Conservation (phyloP, 2,888 invertebrate genomes). For the Agelastica alni region DNA sequence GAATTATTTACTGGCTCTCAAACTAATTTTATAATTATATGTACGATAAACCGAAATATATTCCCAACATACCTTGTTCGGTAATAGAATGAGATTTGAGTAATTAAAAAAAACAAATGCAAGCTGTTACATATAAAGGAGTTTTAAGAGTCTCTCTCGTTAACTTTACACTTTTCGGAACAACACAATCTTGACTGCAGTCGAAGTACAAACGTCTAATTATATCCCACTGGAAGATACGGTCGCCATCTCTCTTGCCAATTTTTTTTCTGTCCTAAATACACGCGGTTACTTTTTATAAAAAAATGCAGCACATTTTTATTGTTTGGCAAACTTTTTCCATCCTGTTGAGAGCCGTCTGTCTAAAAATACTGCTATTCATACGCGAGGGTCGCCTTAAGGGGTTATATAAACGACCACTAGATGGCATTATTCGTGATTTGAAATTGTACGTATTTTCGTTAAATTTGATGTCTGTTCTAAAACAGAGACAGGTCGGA, state of each 20-base stretch:
- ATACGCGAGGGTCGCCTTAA: too few species aligned
- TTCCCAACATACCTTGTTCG: not conserved
- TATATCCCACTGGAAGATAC: constrained; percentile 8
- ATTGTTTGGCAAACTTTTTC: not conserved
- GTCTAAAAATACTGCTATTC: too few species aligned
- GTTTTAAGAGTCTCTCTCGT: constrained; percentile 7
- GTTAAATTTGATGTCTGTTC: too few species aligned
- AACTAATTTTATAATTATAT: too few species aligned
- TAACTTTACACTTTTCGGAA: constrained; percentile 1
- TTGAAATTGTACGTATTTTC: too few species aligned
- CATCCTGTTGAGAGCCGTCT: too few species aligned
- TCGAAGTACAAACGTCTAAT: constrained; percentile 8
- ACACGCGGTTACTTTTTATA: not conserved
- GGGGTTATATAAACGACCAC: too few species aligned
- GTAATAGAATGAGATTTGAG: not conserved
- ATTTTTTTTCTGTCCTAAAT: constrained; percentile 8
- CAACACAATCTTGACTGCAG: not conserved
- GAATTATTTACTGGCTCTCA: too few species aligned
- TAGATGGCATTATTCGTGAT: too few species aligned
- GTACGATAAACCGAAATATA: too few species aligned
- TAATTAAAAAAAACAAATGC: not conserved
- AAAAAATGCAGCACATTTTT: not conserved
- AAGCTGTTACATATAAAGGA: constrained; percentile 5
- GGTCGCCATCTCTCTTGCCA: not conserved
- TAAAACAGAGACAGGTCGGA: too few species aligned